Evolutionary conservation across 1,140 invertebrate genomes (phyloP), one percentile per base, ranked within the genome.

Genomic region (Chrysomallon squamiferum): DNA sequence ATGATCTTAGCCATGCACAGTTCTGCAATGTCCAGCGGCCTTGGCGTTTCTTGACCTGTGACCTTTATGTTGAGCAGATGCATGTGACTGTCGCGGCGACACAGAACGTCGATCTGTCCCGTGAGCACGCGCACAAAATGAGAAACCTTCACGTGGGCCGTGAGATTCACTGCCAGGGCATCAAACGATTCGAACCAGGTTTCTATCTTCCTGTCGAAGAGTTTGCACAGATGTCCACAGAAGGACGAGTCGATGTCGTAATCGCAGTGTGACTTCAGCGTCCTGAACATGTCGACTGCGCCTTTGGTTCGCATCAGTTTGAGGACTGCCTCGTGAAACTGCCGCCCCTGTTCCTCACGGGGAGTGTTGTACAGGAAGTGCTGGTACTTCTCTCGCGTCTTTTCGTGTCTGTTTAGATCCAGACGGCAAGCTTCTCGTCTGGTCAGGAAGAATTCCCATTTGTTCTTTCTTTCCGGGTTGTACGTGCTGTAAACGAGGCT

Each of bases 141-240:
- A 0, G 76, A 77, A 33, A 81, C 79, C 61, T 80, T 78, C 11
- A 80, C 78, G 32, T 78, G 78, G n/a, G 76, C 75, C n/a, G 75
- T 76, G 18, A 80, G 68, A 57, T 74, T 70, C 3, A 79, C 71
- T 0, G 70, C 75, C 1, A 78, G 70, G 20, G 78, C 78, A 60
- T 78, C 75, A 50, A 76, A 80, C 0, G 67, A 62, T 18, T 78
- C 73, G 58, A 78, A 80, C 78, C 78, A 80, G 11, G 71, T 66
- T 59, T 75, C 68, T 7, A 80, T 62, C 64, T 80, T 80, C 33
- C 69, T 66, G 50, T 78, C 76, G 57, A 80, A 80, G 25, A 78
- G 62, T 43, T 69, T 67, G 50, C 72, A 69, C 30, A 81, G 62
- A 59, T 79, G 74, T 11, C 63, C 66, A 58, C 79, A 77, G 50